Evolutionary conservation across 2,113 vertebrate genomes (phyloP), one percentile per base, ranked within the genome.

Genomic region (Bambusicola thoracicus): DNA sequence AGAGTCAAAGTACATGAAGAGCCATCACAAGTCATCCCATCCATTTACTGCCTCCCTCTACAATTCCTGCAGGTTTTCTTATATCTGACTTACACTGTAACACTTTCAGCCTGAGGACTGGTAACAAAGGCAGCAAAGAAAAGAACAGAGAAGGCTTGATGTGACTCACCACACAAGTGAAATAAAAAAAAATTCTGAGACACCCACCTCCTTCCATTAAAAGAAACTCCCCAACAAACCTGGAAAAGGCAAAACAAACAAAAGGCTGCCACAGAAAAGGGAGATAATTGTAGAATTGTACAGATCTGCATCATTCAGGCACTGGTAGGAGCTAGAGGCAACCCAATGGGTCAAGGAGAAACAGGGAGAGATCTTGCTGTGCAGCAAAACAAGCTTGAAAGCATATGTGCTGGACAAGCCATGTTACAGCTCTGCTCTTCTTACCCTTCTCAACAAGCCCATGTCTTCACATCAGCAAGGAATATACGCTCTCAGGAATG

Each of bases 181-280:
- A 93, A 90, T 82, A 65, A 80, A 62, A 62, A 38, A 70, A 40
- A 95, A 59, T 89, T 85, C 83, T 93, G 70, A 95, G 90, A 92
- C 77, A 92, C 69, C 43, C 82, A 91, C 89, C 62, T 81, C 82
- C 89, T 96, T 94, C 78, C 92, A 86, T 94, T 87, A 96, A 93
- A 97, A 92, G 58, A 78, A 92, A 74, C 49, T 95, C 68, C 78
- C 72, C 87, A 81, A 67, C 21, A 87, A 90, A 85, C 66, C 80
- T 82, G 14, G 4, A 53, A 48, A 83, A 80, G 36, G 9, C 12
- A 88, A 80, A 69, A 4, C 11, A 68, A 75, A 79, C 7, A 30
- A 93, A 93, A 92, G 41, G 6, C 72, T 38, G 36, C 83, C 80
- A 22, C 76, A 82, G 90, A 66, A 93, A 94, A 93, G 12, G 41